Evolutionary conservation across 2,888 invertebrate genomes (phyloP).

Genomic region (Maniola hyperantus): DNA sequence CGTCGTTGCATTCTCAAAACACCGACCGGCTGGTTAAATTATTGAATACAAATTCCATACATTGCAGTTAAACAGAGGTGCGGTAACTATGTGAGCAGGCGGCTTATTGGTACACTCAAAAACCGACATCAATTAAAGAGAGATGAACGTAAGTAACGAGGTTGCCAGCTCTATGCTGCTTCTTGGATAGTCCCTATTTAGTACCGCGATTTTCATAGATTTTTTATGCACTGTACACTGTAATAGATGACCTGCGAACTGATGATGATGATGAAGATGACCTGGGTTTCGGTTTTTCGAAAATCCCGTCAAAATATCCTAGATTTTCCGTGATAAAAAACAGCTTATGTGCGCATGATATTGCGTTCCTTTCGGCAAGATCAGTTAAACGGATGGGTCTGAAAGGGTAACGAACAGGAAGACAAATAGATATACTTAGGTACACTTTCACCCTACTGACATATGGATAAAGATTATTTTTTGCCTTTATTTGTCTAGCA

Average conservation of each 20-base stretch:
- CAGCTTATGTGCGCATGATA: no score
- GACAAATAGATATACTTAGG: no score
- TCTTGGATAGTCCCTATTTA: not conserved
- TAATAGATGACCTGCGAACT: not conserved
- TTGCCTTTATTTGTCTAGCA: no score
- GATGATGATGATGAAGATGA: no score
- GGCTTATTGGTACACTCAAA: slow-evolving; percentile 72
- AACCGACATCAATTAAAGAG: slow-evolving; percentile 76
- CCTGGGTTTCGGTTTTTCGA: no score
- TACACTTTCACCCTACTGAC: no score
- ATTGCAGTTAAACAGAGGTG: slow-evolving; percentile 64
- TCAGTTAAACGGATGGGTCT: no score
- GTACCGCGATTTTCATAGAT: not conserved
- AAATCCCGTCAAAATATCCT: no score
- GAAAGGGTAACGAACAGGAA: no score
- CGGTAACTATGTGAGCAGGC: slow-evolving; percentile 58
- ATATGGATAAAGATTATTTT: no score
- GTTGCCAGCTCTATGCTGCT: slow-evolving; percentile 6
- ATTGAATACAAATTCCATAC: slow-evolving; percentile 77
- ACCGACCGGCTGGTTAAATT: slow-evolving; percentile 62
- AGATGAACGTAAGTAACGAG: slow-evolving; percentile 52
- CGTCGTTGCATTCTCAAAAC: slow-evolving; percentile 52
- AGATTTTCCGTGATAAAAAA: no score
- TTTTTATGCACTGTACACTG: not conserved
- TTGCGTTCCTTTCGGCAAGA: no score